A percentile compares a stretch with the other conserved stretches of the same genome.
phyloP scores from a whole-genome alignment of 2,797 vertebrate species.

The Capromys pilorides region DNA sequence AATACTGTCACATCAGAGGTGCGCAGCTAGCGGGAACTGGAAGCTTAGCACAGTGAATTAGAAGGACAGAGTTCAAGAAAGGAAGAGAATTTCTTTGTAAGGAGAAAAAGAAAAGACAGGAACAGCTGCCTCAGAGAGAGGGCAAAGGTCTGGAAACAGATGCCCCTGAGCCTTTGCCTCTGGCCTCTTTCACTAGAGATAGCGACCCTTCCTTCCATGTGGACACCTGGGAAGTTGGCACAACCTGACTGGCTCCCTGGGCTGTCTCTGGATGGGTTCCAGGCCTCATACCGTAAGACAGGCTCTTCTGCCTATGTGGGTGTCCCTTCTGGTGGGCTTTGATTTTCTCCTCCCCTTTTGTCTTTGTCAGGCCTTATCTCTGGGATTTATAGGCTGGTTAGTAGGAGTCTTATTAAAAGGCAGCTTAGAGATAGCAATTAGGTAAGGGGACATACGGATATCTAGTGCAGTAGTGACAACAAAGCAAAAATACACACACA shows the following conservation, averaged over 20 bases:
- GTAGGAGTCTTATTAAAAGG: background rate
- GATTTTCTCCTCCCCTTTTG: background rate
- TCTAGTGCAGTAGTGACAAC: background rate
- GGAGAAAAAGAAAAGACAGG: background rate
- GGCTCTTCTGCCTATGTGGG: background rate
- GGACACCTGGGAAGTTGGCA: background rate
- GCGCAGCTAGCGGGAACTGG: background rate
- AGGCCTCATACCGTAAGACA: background rate
- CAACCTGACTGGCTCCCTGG: background rate
- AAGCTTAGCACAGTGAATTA: background rate
- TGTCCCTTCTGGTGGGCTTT: background rate
- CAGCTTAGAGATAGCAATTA: background rate
- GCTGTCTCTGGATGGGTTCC: background rate
- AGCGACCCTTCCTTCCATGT: background rate
- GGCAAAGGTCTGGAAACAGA: background rate
- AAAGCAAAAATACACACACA: background rate
- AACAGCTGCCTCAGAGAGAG: background rate
- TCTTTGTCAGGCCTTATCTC: background rate
- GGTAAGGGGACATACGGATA: background rate
- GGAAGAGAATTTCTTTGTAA: background rate
- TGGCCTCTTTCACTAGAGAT: background rate
- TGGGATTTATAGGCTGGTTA: background rate
- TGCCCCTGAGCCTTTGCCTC: background rate
- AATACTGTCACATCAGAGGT: background rate
- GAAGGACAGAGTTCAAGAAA: background rate